These are phyloP conservation scores for Gorsachius magnificus DNA, from an alignment of 2,797 vertebrate genomes.

Conservation along the genomic window DNA sequence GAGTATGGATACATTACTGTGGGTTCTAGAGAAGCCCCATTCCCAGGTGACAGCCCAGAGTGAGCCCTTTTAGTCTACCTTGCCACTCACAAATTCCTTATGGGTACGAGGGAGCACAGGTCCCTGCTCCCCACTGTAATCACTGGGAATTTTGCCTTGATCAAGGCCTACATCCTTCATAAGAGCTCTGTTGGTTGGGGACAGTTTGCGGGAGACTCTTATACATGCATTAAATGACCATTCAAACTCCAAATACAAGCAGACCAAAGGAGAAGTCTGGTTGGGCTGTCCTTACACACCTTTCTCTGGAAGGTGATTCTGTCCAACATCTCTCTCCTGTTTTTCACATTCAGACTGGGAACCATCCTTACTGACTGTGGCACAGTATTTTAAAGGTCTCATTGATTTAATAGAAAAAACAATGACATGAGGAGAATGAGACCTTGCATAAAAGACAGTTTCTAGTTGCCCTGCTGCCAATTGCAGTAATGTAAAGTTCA, in stretches of 20 bases:
- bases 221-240: background rate
- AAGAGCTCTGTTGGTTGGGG: background rate
- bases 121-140: background rate
- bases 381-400: background rate
- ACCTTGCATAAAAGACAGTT: background rate
- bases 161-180: background rate
- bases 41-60: background rate
- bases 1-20: background rate
- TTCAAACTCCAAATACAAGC: background rate
- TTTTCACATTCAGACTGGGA: background rate
- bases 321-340: background rate
- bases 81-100: background rate
- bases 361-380: background rate
- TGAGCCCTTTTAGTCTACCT: background rate
- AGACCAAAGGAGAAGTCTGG: background rate
- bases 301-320: background rate
- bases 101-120: fast-evolving
- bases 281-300: background rate
- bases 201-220: background rate
- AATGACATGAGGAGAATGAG: background rate
- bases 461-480: background rate
- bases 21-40: background rate
- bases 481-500: background rate
- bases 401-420: background rate
- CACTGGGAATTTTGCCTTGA: background rate